These are phyloP conservation scores for Laterallus jamaicensis DNA, from an alignment of 2,113 vertebrate species.

Conservation along the genomic window DNA sequence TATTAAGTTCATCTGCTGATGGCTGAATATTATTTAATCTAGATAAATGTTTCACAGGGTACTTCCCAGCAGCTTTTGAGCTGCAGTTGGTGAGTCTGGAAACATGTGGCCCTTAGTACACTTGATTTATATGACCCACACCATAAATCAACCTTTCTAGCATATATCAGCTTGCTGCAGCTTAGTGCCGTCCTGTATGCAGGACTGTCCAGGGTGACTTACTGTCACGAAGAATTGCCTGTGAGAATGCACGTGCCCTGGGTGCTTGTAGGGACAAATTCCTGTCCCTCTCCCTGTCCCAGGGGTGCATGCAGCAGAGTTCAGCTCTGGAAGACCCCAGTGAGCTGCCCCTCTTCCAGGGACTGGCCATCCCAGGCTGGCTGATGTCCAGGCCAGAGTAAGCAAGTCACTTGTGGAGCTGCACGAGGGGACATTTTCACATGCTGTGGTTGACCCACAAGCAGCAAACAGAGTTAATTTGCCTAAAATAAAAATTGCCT, in stretches of 20 bases:
- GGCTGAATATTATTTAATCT: conserved; percentile 1
- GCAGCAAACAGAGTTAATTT: neutral
- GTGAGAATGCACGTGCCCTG: neutral
- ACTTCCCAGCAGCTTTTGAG: conserved; percentile 28
- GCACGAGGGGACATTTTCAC: neutral
- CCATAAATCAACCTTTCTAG: neutral
- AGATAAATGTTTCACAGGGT: conserved; percentile 4
- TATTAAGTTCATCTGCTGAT: neutral
- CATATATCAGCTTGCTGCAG: neutral
- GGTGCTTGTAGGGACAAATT: neutral
- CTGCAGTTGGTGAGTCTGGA: neutral
- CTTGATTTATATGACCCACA: neutral
- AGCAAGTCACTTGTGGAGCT: neutral
- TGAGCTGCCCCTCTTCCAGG: neutral
- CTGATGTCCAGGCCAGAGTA: neutral
- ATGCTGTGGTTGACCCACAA: neutral
- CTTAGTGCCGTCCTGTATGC: accelerated
- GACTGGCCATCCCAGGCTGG: neutral
- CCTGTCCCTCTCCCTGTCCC: neutral
- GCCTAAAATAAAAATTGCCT: neutral
- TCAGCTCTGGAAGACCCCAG: neutral
- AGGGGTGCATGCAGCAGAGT: accelerated
- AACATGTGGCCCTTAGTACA: neutral
- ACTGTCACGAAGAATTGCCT: neutral
- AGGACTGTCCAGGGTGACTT: neutral